phyloP scores from a whole-genome alignment of 30 jellyfish, hydroid and myxozoan species.

The Cassiopea andromeda region DNA sequence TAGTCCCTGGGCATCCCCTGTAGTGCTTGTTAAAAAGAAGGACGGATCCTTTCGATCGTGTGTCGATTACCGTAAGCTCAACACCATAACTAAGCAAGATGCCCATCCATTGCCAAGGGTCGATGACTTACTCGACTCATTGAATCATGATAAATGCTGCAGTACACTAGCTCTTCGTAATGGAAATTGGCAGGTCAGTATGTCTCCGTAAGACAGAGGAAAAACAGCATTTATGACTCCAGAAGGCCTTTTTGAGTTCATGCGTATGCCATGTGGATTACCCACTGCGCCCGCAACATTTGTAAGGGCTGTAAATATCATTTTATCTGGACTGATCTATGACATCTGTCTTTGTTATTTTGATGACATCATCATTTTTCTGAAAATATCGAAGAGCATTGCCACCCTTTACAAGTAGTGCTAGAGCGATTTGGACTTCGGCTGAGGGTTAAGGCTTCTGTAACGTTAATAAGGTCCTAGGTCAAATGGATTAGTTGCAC shows the following conservation, averaged over 20 bases:
- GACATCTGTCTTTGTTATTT: neutral
- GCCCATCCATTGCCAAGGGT: neutral
- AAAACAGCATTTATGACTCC: neutral
- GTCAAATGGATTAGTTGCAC: too few relatives aligned
- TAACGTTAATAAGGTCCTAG: too few relatives aligned
- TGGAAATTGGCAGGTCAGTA: neutral
- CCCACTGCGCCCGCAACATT: slow-evolving; percentile 3
- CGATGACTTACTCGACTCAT: neutral
- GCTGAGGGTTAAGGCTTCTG: neutral
- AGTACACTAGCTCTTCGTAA: neutral
- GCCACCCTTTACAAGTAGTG: neutral
- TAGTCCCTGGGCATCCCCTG: slow-evolving; percentile 1
- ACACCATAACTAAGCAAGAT: neutral
- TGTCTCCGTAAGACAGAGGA: neutral
- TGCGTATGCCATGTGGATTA: neutral
- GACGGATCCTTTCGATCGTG: neutral
- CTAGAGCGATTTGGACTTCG: neutral
- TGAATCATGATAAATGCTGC: neutral
- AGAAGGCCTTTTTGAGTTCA: neutral
- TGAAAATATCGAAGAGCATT: neutral
- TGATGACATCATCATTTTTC: neutral
- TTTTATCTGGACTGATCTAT: neutral
- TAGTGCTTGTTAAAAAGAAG: neutral
- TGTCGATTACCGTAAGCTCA: neutral
- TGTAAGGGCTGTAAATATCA: neutral